Conservation (phyloP, 2,113 vertebrate genomes). For the Tringa solitaria region DNA sequence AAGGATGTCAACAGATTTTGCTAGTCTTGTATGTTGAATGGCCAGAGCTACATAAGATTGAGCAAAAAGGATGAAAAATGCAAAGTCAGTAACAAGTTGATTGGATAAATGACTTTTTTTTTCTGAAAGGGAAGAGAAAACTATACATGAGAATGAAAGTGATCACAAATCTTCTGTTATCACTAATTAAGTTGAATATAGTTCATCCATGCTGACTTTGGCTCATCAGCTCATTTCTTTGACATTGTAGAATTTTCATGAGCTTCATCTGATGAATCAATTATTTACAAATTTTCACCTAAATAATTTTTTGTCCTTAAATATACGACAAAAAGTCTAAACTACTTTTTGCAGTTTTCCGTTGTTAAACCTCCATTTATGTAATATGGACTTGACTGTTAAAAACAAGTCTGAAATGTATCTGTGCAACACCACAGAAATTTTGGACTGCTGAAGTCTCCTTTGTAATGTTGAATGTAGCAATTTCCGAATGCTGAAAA, state of each 20-base stretch:
- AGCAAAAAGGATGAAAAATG: not conserved
- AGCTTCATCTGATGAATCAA: not conserved
- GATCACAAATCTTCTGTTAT: fast-evolving
- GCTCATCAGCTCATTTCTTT: not conserved
- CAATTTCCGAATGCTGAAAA: not conserved
- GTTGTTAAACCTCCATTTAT: not conserved
- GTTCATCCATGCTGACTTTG: not conserved
- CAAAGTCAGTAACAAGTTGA: not conserved
- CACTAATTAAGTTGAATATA: not conserved
- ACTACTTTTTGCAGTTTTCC: not conserved
- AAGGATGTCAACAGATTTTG: not conserved
- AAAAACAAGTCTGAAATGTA: not conserved
- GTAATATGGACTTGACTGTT: fast-evolving
- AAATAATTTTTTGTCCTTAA: not conserved
- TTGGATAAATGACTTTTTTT: not conserved
- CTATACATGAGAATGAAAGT: not conserved
- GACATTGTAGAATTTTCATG: not conserved
- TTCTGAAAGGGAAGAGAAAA: not conserved
- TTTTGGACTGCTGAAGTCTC: not conserved
- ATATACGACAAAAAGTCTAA: not conserved
- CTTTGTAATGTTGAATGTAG: not conserved
- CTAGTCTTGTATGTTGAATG: not conserved
- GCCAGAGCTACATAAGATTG: not conserved
- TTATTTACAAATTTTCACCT: not conserved
- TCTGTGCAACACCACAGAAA: not conserved